Conservation (phyloP, 2,797 vertebrate species). For the Gymnothorax javanicus region DNA sequence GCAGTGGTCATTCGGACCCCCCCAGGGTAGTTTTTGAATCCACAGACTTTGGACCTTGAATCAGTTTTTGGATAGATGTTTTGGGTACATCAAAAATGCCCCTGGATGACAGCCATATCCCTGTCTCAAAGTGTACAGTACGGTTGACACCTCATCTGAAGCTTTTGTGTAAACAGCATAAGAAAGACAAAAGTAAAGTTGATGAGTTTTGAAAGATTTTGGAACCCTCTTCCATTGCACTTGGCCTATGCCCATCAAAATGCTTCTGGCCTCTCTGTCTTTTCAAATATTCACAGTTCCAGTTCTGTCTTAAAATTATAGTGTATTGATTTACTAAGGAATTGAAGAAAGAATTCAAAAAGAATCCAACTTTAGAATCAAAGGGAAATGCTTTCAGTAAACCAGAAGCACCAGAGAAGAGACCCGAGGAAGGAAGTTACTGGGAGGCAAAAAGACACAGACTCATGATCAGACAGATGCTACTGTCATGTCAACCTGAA, state of each 20-base stretch:
- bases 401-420: conserved; percentile 17
- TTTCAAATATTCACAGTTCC: conserved; percentile 20
- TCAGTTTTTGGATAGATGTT: conserved; percentile 53
- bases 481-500: conserved; percentile 64
- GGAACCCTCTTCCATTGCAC: background rate
- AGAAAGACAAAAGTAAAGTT: conserved; percentile 1
- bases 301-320: conserved; percentile 27
- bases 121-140: background rate
- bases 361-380: conserved; percentile 25
- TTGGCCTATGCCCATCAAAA: conserved; percentile 14
- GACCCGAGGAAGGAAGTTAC: conserved; percentile 59
- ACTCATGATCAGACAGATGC: conserved; percentile 63
- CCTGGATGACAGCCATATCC: conserved; percentile 1
- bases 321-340: conserved; percentile 16
- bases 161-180: background rate
- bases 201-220: conserved; percentile 14
- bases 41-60: conserved; percentile 59
- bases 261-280: conserved; percentile 10
- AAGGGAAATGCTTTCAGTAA: background rate
- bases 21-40: conserved; percentile 68
- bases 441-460: conserved; percentile 67
- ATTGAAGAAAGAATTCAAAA: conserved; percentile 19
- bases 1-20: conserved; percentile 76
- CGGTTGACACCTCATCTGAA: background rate
- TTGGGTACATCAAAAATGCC: conserved; percentile 30